A percentile compares a stretch with the other conserved stretches of the same genome.
Conservation (phyloP, 2,113 vertebrate genomes). For the Carassius auratus region DNA sequence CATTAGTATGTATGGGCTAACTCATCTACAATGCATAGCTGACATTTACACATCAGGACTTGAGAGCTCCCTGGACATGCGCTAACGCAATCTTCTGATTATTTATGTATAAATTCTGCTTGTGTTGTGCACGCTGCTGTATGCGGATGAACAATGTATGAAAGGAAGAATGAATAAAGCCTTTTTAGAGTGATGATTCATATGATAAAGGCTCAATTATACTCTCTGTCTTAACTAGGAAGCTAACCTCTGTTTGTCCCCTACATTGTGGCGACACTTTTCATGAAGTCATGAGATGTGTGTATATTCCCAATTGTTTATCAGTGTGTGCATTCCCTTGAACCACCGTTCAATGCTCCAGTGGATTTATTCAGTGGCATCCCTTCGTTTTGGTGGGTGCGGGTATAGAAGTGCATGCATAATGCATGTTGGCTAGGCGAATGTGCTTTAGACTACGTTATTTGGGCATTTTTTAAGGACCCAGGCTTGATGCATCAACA, state of each 20-base stretch:
- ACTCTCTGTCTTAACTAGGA: background rate
- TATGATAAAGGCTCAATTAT: slow-evolving; percentile 24
- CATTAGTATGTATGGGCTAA: slow-evolving; percentile 13
- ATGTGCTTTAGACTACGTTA: background rate
- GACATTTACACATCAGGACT: slow-evolving; percentile 50
- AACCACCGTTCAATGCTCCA: background rate
- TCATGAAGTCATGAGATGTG: background rate
- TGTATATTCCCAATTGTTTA: slow-evolving; percentile 15
- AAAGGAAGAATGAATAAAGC: background rate
- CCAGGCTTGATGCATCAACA: background rate
- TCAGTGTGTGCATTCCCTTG: background rate
- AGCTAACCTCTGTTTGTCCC: slow-evolving; percentile 21
- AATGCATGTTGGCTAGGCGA: slow-evolving; percentile 18
- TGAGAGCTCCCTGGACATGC: slow-evolving; percentile 41
- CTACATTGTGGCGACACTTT: background rate
- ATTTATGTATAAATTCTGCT: slow-evolving; percentile 42
- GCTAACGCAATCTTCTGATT: slow-evolving; percentile 6
- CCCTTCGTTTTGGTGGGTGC: background rate
- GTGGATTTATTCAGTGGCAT: slow-evolving; percentile 29
- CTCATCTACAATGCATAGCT: slow-evolving; percentile 49
- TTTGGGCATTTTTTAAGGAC: background rate
- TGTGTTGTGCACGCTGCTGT: background rate
- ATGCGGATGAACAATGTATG: slow-evolving; percentile 18
- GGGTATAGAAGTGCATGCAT: slow-evolving; percentile 17
- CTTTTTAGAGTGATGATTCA: slow-evolving; percentile 26